phyloP scores from a whole-genome alignment of 1,140 invertebrate species.

The Aporrectodea caliginosa region DNA sequence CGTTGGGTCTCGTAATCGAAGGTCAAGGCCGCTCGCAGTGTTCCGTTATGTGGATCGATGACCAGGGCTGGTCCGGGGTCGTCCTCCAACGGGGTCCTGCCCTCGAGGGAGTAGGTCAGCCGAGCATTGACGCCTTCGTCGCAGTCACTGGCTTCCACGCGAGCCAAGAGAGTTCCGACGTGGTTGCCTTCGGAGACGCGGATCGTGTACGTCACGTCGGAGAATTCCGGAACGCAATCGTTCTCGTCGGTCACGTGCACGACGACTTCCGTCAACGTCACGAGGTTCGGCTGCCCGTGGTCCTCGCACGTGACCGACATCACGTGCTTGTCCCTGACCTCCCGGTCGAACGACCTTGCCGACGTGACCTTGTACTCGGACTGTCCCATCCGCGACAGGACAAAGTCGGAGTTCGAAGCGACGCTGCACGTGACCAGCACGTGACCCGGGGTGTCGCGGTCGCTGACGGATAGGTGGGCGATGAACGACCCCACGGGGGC shows the following conservation, averaged over 20 bases:
- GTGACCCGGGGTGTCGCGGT: background rate
- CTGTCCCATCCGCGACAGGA: background rate
- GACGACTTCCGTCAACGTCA: slow-evolving; percentile 67
- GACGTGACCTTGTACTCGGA: slow-evolving; percentile 29
- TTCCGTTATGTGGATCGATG: background rate
- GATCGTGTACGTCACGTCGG: slow-evolving; percentile 73
- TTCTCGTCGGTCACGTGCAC: slow-evolving; percentile 78
- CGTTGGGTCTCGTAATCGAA: background rate
- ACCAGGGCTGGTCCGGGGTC: background rate
- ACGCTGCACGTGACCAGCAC: slow-evolving; percentile 24
- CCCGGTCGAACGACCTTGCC: slow-evolving; percentile 32
- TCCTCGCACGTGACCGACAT: slow-evolving; percentile 26
- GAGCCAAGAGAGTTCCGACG: slow-evolving; percentile 69
- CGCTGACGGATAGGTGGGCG: slow-evolving; percentile 8
- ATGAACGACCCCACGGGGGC: slow-evolving; percentile 5
- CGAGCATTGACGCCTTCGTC: slow-evolving; percentile 86
- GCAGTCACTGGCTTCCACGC: slow-evolving; percentile 76
- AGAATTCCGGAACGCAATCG: slow-evolving; percentile 82
- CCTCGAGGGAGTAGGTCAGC: slow-evolving; percentile 65
- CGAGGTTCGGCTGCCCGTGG: slow-evolving; percentile 40
- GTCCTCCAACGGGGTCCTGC: background rate
- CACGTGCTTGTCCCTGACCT: slow-evolving; percentile 9
- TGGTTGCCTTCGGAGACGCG: slow-evolving; percentile 48
- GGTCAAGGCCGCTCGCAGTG: background rate
- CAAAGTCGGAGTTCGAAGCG: slow-evolving; percentile 15